Percentiles rank a stretch among this genome's conserved stretches.
phyloP scores from a whole-genome alignment of 2,113 vertebrate species.

The Dromaius novaehollandiae region DNA sequence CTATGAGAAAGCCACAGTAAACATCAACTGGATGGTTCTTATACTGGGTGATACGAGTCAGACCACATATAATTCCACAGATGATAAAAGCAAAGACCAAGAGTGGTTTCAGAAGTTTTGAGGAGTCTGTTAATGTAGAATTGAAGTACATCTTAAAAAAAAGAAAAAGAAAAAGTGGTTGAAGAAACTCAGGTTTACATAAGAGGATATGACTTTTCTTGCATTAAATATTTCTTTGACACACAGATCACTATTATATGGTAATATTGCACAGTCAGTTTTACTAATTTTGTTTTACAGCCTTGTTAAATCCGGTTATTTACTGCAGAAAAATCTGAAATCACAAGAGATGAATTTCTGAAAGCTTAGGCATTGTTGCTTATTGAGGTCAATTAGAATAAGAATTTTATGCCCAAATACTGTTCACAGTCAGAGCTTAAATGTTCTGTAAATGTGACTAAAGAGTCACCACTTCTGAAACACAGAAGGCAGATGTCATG shows the following conservation, averaged over 20 bases:
- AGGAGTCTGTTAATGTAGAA: constrained; percentile 95
- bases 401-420: constrained; percentile 14
- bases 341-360: neutral
- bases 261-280: neutral
- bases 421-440: neutral
- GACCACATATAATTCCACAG: constrained; percentile 94
- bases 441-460: constrained; percentile 13
- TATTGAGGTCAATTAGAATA: neutral
- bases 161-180: constrained; percentile 52
- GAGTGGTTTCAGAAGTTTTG: constrained; percentile 95
- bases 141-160: constrained; percentile 98
- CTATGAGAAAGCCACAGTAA: constrained; percentile 96
- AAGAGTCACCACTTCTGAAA: neutral
- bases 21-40: constrained; percentile 97
- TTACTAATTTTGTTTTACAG: neutral
- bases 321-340: neutral
- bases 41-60: constrained; percentile 97
- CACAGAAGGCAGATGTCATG: constrained; percentile 36
- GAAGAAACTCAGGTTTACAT: neutral
- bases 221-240: neutral
- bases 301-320: neutral
- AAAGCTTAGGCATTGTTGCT: neutral
- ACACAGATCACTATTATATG: neutral
- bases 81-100: constrained; percentile 97
- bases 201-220: neutral